Percentiles rank a stretch among this genome's conserved stretches.
Evolutionary conservation across 2,113 vertebrate genomes (phyloP).

Genomic region (Aegithalos caudatus): DNA sequence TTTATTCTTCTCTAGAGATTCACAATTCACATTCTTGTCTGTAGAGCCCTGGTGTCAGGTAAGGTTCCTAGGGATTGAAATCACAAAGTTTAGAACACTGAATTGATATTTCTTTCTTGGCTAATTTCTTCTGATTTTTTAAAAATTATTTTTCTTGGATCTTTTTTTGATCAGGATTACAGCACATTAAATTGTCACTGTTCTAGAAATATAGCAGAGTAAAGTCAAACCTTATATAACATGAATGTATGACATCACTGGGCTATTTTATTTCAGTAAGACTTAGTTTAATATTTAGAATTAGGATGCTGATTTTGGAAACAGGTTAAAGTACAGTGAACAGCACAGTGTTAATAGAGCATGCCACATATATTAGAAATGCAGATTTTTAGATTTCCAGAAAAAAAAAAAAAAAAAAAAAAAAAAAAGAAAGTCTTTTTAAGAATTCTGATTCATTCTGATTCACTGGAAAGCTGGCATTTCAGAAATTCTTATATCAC

Average conservation of each 20-base stretch:
- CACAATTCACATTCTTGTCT: background rate
- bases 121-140: background rate
- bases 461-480: background rate
- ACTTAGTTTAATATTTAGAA: background rate
- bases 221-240: background rate
- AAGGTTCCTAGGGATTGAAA: background rate
- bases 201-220: background rate
- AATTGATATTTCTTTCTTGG: background rate
- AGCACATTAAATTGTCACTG: background rate
- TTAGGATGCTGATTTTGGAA: background rate
- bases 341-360: background rate
- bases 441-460: background rate
- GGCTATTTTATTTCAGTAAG: background rate
- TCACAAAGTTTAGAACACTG: background rate
- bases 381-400: background rate
- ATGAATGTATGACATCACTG: background rate
- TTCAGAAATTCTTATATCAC: background rate
- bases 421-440: background rate
- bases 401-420: background rate
- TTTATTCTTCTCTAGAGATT: conserved; percentile 23
- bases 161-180: background rate
- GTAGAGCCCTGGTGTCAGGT: background rate
- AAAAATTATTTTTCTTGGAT: background rate
- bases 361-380: background rate
- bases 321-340: background rate